Evolutionary conservation across 1,140 invertebrate genomes (phyloP).

Genomic region (Trachymyrmex cornetzi): DNA sequence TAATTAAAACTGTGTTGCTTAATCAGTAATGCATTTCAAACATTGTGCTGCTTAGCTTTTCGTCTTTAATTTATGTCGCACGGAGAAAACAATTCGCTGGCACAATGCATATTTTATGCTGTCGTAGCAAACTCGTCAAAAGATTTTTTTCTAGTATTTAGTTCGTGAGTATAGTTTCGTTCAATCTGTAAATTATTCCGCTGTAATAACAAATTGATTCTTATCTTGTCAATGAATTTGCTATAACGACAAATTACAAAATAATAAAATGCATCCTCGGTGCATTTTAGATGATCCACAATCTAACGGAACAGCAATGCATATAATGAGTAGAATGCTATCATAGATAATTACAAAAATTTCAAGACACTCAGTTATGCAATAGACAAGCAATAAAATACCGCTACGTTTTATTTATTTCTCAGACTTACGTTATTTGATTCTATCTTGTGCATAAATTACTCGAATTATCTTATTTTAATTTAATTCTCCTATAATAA

Average conservation of each 20-base stretch:
- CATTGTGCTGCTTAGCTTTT: not conserved
- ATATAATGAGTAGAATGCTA: not conserved
- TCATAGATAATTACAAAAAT: not conserved
- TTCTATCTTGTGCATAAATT: not conserved
- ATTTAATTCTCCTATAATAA: too few species aligned
- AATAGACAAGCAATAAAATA: not conserved
- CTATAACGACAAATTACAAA: not conserved
- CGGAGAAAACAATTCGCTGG: not conserved
- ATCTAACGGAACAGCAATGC: not conserved
- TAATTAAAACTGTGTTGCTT: not conserved
- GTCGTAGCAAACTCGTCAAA: not conserved
- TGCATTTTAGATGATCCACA: not conserved
- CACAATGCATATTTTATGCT: not conserved
- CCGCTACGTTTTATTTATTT: not conserved
- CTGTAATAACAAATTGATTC: not conserved
- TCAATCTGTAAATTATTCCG: not conserved
- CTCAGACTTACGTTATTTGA: not conserved
- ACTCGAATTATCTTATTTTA: too few species aligned
- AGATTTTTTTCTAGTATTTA: not conserved
- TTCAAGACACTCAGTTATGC: not conserved
- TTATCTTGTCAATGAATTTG: not conserved
- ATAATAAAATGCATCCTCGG: not conserved
- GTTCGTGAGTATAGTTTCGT: not conserved
- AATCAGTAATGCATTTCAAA: not conserved
- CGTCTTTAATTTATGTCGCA: not conserved